Evolutionary conservation across 92 coral and sea anemone genomes (phyloP), one percentile per base, ranked within the genome.

Genomic region (Meandrina meandrites): DNA sequence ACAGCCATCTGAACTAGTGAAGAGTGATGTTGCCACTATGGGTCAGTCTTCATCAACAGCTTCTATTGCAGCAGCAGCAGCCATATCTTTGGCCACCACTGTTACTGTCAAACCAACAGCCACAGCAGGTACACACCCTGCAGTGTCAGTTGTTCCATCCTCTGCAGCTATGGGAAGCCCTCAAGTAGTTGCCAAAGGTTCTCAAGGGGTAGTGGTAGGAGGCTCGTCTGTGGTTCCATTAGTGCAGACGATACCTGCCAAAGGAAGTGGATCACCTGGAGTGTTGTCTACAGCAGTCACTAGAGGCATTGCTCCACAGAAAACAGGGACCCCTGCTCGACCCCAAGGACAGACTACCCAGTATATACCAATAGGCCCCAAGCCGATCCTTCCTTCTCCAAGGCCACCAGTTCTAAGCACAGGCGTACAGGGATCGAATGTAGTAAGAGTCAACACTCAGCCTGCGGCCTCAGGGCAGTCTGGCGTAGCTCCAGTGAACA

Each of bases 401-500:
- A 85, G 76, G 35, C 93, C 92, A 32, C 72, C 87, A 28, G 81
- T 45, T 30, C 75, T 77, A 27, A 89, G 89, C 40, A 75, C 89
- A 28, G 80, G 87, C 36, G 37, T 77, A 58, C 92, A 86, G 88
- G 94, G 93, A 36, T 84, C 92, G n/a, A 88, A 78, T 81, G 86
- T 94, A n/a, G 90, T 88, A 0, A 92, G 87, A 72, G 76, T 86
- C 32, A 90, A 54, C 35, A 75, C 88, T 67, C 92, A 92, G 45
- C 45, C 85, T 60, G 87, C 75, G 28, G 77, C 89, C 8, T 84
- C 69, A 51, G 78, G 88, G 4, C 92, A 81, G 35, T 73, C 90
- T 32, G 73, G 78, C 31, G 19, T 66, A 2, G 93, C 96, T 34
- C 98, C 98, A 21, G 98, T 95, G 42, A 86, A 93, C 42, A 93